phyloP scores from a whole-genome alignment of 2,888 invertebrate species.

The Agapostemon virescens region DNA sequence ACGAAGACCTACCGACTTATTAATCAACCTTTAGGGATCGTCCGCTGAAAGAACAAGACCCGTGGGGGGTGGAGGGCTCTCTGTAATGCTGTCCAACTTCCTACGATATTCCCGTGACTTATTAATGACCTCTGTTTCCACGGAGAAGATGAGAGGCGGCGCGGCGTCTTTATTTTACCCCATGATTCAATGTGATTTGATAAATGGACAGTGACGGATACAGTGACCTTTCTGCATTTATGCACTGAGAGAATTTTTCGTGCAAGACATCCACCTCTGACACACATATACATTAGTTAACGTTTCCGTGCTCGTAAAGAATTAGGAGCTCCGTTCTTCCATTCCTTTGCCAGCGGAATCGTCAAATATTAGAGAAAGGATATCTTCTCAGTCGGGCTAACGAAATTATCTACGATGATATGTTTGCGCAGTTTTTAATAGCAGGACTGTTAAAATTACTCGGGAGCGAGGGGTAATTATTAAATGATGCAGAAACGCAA shows the following conservation, averaged over 20 bases:
- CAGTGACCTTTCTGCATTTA: neutral
- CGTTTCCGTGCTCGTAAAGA: neutral
- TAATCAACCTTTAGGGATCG: constrained; percentile 46
- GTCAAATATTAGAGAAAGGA: too few relatives aligned
- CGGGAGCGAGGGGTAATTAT: too few relatives aligned
- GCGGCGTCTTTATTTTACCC: neutral
- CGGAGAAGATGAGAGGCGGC: neutral
- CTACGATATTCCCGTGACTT: constrained; percentile 37
- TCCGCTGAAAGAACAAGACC: constrained; percentile 25
- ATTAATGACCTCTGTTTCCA: constrained; percentile 26
- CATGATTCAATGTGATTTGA: neutral
- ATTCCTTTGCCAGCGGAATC: too few relatives aligned
- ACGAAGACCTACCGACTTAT: constrained; percentile 47
- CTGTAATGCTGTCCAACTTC: constrained; percentile 26
- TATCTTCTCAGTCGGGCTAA: too few relatives aligned
- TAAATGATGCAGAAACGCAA: too few relatives aligned
- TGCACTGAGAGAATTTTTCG: neutral
- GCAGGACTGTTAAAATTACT: too few relatives aligned
- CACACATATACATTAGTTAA: neutral
- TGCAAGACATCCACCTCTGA: neutral
- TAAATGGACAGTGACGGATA: neutral
- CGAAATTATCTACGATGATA: too few relatives aligned
- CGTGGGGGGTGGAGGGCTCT: constrained; percentile 20
- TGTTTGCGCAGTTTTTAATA: too few relatives aligned
- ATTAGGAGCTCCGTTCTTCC: neutral